Base-by-base conservation (phyloP, 2,888 invertebrate species). In the Drepana falcataria region DNA sequence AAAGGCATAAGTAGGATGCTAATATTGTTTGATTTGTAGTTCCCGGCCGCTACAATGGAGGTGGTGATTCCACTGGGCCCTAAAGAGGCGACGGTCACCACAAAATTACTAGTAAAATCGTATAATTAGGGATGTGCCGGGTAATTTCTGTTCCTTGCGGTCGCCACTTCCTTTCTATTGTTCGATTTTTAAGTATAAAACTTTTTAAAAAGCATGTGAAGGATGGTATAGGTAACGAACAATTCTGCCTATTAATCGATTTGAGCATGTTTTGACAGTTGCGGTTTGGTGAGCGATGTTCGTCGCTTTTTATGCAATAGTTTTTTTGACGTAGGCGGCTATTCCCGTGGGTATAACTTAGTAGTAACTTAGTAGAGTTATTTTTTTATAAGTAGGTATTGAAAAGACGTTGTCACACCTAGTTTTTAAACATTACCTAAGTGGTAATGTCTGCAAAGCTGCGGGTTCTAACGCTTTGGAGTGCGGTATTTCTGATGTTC, bases 101-200 rank as follows among this genome's bases (percentile, higher is more conserved):
- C 87, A 84, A 88, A 88, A 89, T 88, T 88, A 88, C 44, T 79
- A 81, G 82, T 81, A 77, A 81, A 81, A 81, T 82, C 79, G 71
- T 87, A 75, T 90, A 88, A 90, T 90, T 90, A 90, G 75, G 85
- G 83, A 78, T 70, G 80, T 73, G 69, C 75, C 75, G 66, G 70
- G 77, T 79, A 84, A 85, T 88, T 89, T 79, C 68, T 68, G 74
- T 66, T 76, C 78, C 85, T 86, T 89, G 90, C 79, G 89, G 90
- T 88, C 73, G 69, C 70, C 64, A 75, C 82, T 90, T 89, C 90
- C 90, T 89, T 83, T 79, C 82, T 83, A 86, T 90, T 90, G 90
- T 90, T 80, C 63, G 64, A 58, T 67, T 68, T 66, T 74, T 79
- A 72, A 44, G 9, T 70, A 55, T 59, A 60, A 65, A 64, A 72